Conservation (phyloP, 2,113 vertebrate species). For the Geothlypis trichas region DNA sequence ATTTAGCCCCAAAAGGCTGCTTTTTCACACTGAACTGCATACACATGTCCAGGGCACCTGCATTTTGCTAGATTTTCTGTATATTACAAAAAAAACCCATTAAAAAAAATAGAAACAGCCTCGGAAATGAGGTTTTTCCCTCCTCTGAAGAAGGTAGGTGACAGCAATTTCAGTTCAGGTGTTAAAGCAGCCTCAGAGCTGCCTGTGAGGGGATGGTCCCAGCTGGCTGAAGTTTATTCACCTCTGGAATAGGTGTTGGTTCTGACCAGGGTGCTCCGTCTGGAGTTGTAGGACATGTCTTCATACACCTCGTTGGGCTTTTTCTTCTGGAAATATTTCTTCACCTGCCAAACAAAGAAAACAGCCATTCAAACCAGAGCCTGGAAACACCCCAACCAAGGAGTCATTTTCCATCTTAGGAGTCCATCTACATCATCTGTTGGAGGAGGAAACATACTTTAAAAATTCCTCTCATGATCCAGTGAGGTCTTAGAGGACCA, state of each 20-base stretch:
- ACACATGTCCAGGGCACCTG: neutral
- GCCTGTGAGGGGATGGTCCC: neutral
- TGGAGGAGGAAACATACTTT: neutral
- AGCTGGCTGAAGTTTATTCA: neutral
- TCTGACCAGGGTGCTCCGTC: neutral
- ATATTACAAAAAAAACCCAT: neutral
- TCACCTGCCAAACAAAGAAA: conserved; percentile 12
- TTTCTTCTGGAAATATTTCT: conserved; percentile 1
- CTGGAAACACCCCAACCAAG: neutral
- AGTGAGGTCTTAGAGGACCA: neutral
- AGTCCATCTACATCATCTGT: neutral
- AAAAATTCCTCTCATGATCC: neutral
- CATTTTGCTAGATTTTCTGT: neutral
- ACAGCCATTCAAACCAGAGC: neutral
- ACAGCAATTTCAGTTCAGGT: neutral
- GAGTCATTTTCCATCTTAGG: neutral
- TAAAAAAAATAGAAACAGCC: neutral
- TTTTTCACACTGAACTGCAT: neutral
- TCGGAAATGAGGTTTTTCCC: neutral
- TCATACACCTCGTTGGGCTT: neutral
- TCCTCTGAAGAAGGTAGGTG: neutral
- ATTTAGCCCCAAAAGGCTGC: neutral
- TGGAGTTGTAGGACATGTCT: conserved; percentile 55
- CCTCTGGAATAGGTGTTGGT: fast-evolving
- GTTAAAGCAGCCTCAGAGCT: neutral